These are phyloP conservation scores for Anagrus nilaparvatae DNA, from an alignment of 1,140 invertebrate genomes.

Conservation along the genomic window DNA sequence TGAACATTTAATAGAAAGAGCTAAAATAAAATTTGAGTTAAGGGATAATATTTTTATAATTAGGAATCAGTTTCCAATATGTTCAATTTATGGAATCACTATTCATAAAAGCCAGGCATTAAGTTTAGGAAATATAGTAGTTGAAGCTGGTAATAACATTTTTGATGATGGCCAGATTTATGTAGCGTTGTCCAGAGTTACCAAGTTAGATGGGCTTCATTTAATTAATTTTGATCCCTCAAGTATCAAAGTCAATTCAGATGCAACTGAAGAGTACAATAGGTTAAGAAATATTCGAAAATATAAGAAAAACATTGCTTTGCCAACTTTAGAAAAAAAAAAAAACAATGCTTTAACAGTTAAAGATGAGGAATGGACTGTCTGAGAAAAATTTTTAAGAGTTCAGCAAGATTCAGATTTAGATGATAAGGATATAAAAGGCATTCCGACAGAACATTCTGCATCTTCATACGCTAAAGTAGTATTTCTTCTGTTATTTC, in stretches of 20 bases:
- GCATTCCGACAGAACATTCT: too few species aligned
- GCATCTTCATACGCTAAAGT: too few species aligned
- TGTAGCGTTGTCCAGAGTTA: slow-evolving; percentile 30
- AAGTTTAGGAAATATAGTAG: slow-evolving; percentile 14
- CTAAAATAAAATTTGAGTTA: slow-evolving; percentile 15
- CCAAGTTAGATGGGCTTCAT: slow-evolving; percentile 24
- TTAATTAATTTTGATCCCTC: slow-evolving; percentile 25
- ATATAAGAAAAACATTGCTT: too few species aligned
- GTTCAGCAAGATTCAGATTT: too few species aligned
- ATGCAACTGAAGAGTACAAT: slow-evolving; percentile 23
- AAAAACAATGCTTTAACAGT: too few species aligned
- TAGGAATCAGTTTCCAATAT: slow-evolving; percentile 23
- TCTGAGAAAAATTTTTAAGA: too few species aligned
- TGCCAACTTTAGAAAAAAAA: too few species aligned
- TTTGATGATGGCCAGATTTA: slow-evolving; percentile 27
- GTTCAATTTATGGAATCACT: slow-evolving; percentile 20
- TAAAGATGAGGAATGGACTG: too few species aligned
- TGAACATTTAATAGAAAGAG: slow-evolving; percentile 9
- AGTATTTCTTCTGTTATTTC: too few species aligned
- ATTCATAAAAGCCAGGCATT: slow-evolving; percentile 24
- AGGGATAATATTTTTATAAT: slow-evolving; percentile 14
- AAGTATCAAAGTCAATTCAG: slow-evolving; percentile 17
- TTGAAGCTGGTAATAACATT: slow-evolving; percentile 14
- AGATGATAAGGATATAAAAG: too few species aligned
- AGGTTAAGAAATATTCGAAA: slow-evolving; percentile 19